These are phyloP conservation scores for Alligator mississippiensis DNA, from an alignment of 2,113 vertebrate genomes.

Conservation along the genomic window DNA sequence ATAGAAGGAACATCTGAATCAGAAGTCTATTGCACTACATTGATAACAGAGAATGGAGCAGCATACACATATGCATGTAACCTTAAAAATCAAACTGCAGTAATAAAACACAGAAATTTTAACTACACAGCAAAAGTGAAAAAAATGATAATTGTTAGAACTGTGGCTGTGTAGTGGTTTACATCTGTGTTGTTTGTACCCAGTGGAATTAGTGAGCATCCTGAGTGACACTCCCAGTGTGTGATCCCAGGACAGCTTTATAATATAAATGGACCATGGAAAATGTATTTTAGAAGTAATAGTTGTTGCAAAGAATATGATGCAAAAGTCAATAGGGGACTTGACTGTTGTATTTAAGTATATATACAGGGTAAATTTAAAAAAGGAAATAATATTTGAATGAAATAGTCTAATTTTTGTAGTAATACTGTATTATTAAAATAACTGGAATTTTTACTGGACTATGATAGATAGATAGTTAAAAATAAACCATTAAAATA, in stretches of 20 bases:
- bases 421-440: no score
- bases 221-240: no score
- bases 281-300: no score
- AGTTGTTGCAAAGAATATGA: no score
- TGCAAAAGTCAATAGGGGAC: no score
- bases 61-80: not conserved
- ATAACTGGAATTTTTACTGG: not conserved
- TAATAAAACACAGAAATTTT: not conserved
- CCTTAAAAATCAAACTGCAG: not conserved
- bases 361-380: no score
- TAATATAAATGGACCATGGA: no score
- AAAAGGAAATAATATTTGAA: no score
- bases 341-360: no score
- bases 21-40: not conserved
- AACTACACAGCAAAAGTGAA: rapidly evolving
- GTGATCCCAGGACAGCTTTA: no score
- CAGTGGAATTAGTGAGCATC: no score
- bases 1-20: not conserved
- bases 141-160: not conserved
- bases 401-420: no score
- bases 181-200: not conserved
- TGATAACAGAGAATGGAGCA: not conserved
- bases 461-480: not conserved
- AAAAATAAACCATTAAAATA: not conserved
- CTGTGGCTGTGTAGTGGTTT: not conserved